Evolutionary conservation across 2,113 vertebrate genomes (phyloP).

Genomic region (Melanerpes formicivorus): DNA sequence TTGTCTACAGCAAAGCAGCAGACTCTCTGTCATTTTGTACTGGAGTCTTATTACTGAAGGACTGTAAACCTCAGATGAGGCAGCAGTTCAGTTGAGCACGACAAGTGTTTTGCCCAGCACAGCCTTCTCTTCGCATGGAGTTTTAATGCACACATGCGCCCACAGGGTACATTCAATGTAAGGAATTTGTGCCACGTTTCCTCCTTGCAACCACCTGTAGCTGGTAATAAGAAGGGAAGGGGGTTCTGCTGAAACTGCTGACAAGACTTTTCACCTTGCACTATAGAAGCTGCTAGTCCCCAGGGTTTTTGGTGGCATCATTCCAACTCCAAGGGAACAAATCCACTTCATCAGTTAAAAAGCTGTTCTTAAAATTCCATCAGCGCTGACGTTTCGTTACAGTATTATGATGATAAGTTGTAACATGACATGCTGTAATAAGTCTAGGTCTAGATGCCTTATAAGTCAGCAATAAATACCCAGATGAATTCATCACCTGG

Average conservation of each 20-base stretch:
- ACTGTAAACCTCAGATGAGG: constrained; percentile 21
- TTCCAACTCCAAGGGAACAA: not conserved
- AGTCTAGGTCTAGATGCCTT: constrained; percentile 31
- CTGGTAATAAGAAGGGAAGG: not conserved
- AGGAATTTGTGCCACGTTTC: not conserved
- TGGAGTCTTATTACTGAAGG: constrained; percentile 1
- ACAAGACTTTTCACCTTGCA: constrained; percentile 22
- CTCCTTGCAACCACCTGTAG: not conserved
- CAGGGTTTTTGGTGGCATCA: not conserved
- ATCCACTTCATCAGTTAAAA: constrained; percentile 2
- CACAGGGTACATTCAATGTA: not conserved
- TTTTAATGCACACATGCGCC: not conserved
- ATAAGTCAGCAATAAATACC: constrained; percentile 55
- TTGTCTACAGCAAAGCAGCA: not conserved
- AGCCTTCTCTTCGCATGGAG: not conserved
- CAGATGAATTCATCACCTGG: constrained; percentile 44
- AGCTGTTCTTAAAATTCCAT: constrained; percentile 26
- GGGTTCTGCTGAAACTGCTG: not conserved
- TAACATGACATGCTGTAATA: constrained; percentile 33
- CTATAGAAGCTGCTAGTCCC: not conserved
- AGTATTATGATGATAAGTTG: constrained; percentile 55
- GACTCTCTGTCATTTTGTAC: not conserved
- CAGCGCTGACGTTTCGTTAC: constrained; percentile 3
- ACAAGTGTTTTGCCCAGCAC: constrained; percentile 18
- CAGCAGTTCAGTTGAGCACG: constrained; percentile 6